phyloP scores from a whole-genome alignment of 2,113 vertebrate species.

The Melanerpes aurifrons region DNA sequence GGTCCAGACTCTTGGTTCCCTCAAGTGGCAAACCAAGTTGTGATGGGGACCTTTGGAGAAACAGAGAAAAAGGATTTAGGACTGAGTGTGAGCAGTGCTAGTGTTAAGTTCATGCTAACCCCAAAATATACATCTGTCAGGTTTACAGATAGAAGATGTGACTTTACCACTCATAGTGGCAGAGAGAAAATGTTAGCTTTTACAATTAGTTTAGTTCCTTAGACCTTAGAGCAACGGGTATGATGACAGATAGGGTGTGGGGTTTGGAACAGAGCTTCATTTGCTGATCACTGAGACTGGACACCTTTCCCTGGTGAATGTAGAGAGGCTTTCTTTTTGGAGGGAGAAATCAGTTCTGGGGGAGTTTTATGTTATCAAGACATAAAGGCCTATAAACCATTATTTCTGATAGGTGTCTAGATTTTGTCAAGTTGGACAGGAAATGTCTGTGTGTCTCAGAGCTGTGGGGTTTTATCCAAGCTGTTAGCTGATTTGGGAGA shows the following conservation, averaged over 20 bases:
- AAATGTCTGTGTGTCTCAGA: neutral
- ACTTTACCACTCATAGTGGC: neutral
- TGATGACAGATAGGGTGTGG: no score
- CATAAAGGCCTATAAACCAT: neutral
- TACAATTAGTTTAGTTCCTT: neutral
- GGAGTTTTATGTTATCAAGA: neutral
- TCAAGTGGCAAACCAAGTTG: neutral
- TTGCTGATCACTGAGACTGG: neutral
- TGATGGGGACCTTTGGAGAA: neutral
- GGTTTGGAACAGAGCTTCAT: neutral
- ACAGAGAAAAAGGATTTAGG: neutral
- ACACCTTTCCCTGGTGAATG: neutral
- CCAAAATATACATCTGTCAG: neutral
- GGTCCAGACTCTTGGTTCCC: neutral
- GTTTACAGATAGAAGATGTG: neutral
- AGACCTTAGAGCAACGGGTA: neutral
- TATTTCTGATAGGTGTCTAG: neutral
- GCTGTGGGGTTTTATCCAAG: neutral
- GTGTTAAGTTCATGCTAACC: neutral
- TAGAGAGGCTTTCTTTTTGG: neutral
- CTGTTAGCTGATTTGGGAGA: neutral
- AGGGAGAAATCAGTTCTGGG: neutral
- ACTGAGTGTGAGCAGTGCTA: accelerated
- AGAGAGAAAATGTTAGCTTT: neutral
- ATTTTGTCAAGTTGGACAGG: neutral